Conservation (phyloP, 2,797 vertebrate genomes). For the Neoniphon sammara region DNA sequence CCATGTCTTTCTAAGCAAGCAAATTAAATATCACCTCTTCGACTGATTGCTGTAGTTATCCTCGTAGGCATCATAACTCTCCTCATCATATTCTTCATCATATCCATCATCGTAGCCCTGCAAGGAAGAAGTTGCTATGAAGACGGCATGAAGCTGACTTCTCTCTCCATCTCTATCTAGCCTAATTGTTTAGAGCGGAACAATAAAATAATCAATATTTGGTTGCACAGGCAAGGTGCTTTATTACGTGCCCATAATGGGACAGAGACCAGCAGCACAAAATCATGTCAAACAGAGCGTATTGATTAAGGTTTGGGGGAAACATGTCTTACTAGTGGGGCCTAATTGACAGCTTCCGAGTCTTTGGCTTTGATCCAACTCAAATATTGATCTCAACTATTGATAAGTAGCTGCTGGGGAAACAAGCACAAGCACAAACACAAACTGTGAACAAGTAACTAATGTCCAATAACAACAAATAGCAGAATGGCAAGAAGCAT, state of each 20-base stretch:
- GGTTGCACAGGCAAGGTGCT: constrained; percentile 65
- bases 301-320: constrained; percentile 70
- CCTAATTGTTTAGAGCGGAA: constrained; percentile 60
- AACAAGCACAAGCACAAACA: constrained; percentile 21
- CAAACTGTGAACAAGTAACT: constrained; percentile 31
- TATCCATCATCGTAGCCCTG: constrained; percentile 97
- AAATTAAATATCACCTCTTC: constrained; percentile 86
- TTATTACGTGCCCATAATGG: constrained; percentile 62
- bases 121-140: constrained; percentile 11
- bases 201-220: constrained; percentile 67
- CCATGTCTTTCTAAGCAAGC: background rate
- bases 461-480: constrained; percentile 40
- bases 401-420: constrained; percentile 47
- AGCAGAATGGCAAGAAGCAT: background rate
- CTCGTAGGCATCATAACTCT: constrained; percentile 93
- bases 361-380: constrained; percentile 38
- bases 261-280: constrained; percentile 51
- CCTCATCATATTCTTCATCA: constrained; percentile 94
- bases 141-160: background rate
- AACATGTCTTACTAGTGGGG: constrained; percentile 63
- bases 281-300: constrained; percentile 63
- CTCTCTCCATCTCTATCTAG: constrained; percentile 36
- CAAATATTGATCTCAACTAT: constrained; percentile 55
- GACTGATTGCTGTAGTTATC: constrained; percentile 91
- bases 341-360: constrained; percentile 62